Percentiles rank a stretch among this genome's conserved stretches.
These are phyloP conservation scores for Macroramphosus scolopax DNA, from an alignment of 2,797 vertebrate genomes.

Conservation along the genomic window DNA sequence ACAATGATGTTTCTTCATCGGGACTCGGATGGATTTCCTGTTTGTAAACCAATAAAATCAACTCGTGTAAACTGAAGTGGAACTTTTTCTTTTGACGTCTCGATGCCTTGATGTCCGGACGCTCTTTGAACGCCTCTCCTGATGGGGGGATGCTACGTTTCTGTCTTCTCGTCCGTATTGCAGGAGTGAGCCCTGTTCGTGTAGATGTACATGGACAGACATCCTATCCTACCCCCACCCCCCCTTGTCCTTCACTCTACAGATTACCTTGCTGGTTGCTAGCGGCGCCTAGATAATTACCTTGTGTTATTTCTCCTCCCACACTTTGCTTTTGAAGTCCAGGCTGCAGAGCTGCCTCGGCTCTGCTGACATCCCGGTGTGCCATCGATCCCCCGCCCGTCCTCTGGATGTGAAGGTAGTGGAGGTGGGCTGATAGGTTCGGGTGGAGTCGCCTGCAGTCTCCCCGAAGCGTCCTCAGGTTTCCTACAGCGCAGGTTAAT, in stretches of 20 bases:
- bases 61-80: conserved; percentile 17
- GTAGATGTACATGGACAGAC: conserved; percentile 56
- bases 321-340: conserved; percentile 68
- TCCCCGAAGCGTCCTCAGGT: too few relatives aligned
- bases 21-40: conserved; percentile 22
- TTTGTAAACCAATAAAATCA: conserved; percentile 34
- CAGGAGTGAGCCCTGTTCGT: conserved; percentile 35
- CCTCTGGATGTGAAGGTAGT: conserved; percentile 51
- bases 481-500: too few relatives aligned
- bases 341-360: conserved; percentile 39
- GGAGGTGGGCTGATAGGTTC: conserved; percentile 32
- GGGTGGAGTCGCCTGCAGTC: too few relatives aligned
- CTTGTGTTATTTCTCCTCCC: conserved; percentile 68
- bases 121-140: conserved; percentile 15
- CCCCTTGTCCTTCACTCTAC: conserved; percentile 33
- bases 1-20: conserved; percentile 31
- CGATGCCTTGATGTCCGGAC: too few relatives aligned
- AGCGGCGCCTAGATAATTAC: conserved; percentile 65
- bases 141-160: too few relatives aligned
- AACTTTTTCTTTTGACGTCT: too few relatives aligned
- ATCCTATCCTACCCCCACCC: conserved; percentile 46
- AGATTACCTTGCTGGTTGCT: conserved; percentile 59
- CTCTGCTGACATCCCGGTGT: conserved; percentile 59
- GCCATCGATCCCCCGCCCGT: conserved; percentile 58
- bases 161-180: conserved; percentile 14